phyloP scores from a whole-genome alignment of 2,113 vertebrate species.

The Tachuris rubrigastra region DNA sequence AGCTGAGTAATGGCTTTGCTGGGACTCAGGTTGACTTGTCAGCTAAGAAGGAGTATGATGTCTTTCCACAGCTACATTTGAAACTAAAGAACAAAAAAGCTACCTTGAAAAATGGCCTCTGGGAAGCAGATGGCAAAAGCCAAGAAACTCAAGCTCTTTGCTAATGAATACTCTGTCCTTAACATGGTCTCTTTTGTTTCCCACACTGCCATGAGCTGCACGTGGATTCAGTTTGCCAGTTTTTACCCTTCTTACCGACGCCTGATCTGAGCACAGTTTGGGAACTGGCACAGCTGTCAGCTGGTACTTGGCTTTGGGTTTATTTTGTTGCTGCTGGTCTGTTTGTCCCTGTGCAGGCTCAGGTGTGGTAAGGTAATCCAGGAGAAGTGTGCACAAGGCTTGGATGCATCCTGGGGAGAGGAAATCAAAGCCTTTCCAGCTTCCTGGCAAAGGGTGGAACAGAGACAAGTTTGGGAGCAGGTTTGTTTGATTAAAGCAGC shows the following conservation, averaged over 20 bases:
- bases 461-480: neutral
- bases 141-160: constrained; percentile 57
- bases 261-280: neutral
- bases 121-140: constrained; percentile 50
- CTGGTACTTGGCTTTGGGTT: neutral
- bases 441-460: neutral
- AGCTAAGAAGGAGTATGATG: neutral
- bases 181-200: constrained; percentile 64
- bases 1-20: neutral
- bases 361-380: neutral
- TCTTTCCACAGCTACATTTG: constrained; percentile 10
- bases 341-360: neutral
- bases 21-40: neutral
- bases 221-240: constrained; percentile 9
- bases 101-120: constrained; percentile 56
- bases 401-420: neutral
- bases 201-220: constrained; percentile 36
- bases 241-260: constrained; percentile 33
- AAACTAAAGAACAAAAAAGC: constrained; percentile 56
- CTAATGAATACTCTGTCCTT: constrained; percentile 56
- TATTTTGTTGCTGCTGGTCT: neutral
- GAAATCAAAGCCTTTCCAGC: neutral
- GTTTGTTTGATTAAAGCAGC: neutral
- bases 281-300: neutral
- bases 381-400: neutral